Conservation (phyloP, 1,140 invertebrate species). For the Telenomus remus region DNA sequence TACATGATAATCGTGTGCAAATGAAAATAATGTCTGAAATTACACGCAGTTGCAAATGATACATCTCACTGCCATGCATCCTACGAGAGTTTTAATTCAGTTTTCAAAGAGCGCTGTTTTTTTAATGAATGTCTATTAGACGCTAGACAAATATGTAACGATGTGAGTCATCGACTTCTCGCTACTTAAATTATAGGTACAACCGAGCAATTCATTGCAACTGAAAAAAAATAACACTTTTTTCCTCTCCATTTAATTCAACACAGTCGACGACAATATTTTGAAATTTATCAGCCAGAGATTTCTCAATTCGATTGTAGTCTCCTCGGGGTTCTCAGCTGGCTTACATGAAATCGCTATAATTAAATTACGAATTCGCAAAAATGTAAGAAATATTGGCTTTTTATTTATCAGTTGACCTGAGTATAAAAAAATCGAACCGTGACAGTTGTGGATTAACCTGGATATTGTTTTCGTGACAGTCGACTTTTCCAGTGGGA, state of each 20-base stretch:
- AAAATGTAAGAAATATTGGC: no score
- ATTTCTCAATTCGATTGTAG: no score
- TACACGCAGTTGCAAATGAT: constrained; percentile 29
- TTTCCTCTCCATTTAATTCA: not conserved
- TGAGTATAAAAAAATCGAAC: no score
- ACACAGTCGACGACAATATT: not conserved
- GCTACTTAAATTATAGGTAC: constrained; percentile 43
- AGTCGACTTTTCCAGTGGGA: no score
- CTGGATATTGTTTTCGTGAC: no score
- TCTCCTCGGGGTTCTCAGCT: no score
- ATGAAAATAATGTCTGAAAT: constrained; percentile 47
- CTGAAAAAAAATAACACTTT: constrained; percentile 7
- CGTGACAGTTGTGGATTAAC: no score
- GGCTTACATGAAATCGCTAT: no score
- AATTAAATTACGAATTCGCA: no score
- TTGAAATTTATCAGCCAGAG: not conserved
- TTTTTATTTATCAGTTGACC: no score
- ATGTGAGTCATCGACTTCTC: constrained; percentile 32
- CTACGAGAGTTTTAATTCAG: constrained; percentile 49
- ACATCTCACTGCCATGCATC: constrained; percentile 43
- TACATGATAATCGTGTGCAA: constrained; percentile 27
- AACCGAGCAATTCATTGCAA: constrained; percentile 11
- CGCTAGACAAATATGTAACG: constrained; percentile 50
- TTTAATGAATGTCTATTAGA: constrained; percentile 34
- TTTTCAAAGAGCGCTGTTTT: constrained; percentile 29